Evolutionary conservation across 2,113 vertebrate species (phyloP), one percentile per base, ranked within the genome.

Genomic region (Semicossyphus pulcher): DNA sequence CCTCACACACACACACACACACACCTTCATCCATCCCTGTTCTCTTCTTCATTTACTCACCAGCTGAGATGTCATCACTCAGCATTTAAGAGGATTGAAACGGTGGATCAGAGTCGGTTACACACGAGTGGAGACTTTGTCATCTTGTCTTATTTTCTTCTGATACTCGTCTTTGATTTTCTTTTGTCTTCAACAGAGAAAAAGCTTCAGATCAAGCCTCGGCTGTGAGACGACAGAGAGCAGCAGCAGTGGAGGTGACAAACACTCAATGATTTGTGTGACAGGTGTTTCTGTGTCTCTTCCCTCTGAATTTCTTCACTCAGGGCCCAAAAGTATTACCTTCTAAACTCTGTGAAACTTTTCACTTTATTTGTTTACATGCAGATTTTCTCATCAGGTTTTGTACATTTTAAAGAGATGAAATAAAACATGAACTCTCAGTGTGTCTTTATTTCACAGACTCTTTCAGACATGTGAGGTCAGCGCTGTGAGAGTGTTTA

Each of bases 161-260:
- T 42, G 48, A 21, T 63, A 58, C 42, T 56, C 14, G 18, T 31
- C 14, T 74, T 72, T n/a, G 4, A 28, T 51, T 20, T 47, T 7
- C 11, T 31, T 37, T 10, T 78, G 7, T 65, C 5, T 26, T 52
- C 65, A 47, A 5, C 87, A 93, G 94, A 91, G 32, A 93, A 86
- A 56, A 92, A 82, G 20, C 87, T 94, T 48, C 93, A 94, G 85
- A 94, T 94, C 84, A 94, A 94, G 71, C 94, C 94, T 52, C 89
- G 93, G 10, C 91, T 94, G 42, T 87, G 74, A 67, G 53, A 29
- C 10, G 3, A 10, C 37, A 25, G 58, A 58, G 28, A 53, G 28
- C 49, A 29, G 77, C 64, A 7, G 58, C 62, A 6, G 29, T 1
- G 42, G 36, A 59, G 25, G 65, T 31, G 60, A 34, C 32, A 29